phyloP scores from a whole-genome alignment of 2,888 invertebrate genomes.

The Hydrotaea diabolus region DNA sequence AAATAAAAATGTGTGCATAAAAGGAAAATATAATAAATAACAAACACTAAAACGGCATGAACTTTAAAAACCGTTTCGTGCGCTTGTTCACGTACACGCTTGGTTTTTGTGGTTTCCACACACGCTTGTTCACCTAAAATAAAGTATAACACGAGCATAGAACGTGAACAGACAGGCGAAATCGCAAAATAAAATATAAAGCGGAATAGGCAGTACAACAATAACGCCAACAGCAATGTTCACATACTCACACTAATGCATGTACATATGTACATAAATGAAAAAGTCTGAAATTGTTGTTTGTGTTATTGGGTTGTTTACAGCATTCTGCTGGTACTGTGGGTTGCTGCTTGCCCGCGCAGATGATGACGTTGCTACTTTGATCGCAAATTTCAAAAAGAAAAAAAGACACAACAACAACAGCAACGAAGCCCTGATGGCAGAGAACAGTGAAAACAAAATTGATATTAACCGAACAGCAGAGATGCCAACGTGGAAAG shows the following conservation, averaged over 20 bases:
- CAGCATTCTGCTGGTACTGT: conserved; percentile 41
- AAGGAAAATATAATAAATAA: background rate
- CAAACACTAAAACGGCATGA: background rate
- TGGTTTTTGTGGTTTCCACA: conserved; percentile 16
- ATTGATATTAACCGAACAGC: conserved; percentile 39
- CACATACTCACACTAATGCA: background rate
- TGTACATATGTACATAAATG: conserved; percentile 13
- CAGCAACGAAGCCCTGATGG: conserved; percentile 3
- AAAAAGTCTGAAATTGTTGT: conserved; percentile 44
- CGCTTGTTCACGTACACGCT: background rate
- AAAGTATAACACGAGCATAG: conserved; percentile 60
- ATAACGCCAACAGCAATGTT: background rate
- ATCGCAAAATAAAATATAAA: conserved; percentile 41
- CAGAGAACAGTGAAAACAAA: background rate
- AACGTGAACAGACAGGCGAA: conserved; percentile 60
- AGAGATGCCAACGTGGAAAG: conserved; percentile 58
- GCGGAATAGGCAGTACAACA: background rate
- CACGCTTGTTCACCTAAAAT: conserved; percentile 42
- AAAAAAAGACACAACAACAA: conserved; percentile 36
- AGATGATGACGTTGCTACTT: conserved; percentile 49
- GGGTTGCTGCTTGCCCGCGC: conserved; percentile 38
- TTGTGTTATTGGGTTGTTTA: conserved; percentile 52
- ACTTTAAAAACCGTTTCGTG: background rate
- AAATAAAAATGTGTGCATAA: background rate
- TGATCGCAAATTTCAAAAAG: conserved; percentile 55